Evolutionary conservation across 2,797 vertebrate genomes (phyloP), one percentile per base, ranked within the genome.

Genomic region (Carcharodon carcharias): DNA sequence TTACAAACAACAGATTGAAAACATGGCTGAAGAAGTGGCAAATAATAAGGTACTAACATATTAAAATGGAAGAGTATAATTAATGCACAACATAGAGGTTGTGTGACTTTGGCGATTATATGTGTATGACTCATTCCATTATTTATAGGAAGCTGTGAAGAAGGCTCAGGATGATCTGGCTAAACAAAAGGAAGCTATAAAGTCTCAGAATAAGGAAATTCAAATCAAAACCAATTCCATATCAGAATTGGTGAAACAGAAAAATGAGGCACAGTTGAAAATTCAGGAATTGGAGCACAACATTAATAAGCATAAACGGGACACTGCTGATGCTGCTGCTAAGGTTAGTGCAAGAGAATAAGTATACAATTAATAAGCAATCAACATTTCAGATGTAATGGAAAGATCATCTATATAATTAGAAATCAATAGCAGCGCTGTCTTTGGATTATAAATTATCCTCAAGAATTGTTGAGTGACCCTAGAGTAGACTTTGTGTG

Each of bases 211-310:
- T 97, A 98, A 98, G 96, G 98, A 98, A 73, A 98, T 99, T 97
- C 98, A 98, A 98, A 97, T 94, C 7, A 99, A 99, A 97, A 98
- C 96, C 56, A 96, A 97, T 21, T 98, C 99, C 97, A 97, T 97
- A 1, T 97, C 97, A 96, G 98, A 98, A 93, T 97, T 98, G 50
- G 97, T 97, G 96, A 98, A 98, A 96, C 97, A 98, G 97, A 99
- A 97, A 96, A 99, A 99, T 67, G 98, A 99, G 45, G 97, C 98
- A 12, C 98, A 99, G 96, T 98, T 99, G 96, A 98, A 99, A 97
- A 97, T 99, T 97, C 99, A 99, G 97, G 98, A 98, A 96, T 97
- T 99, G 87, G 98, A 99, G 8, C 98, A 99, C 97, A 98, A 98
- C 96, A 99, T 99, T 87, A 98, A 28, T 96, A 99, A 98, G 96